Evolutionary conservation across 2,113 vertebrate species (phyloP).

Genomic region (Bettongia penicillata): DNA sequence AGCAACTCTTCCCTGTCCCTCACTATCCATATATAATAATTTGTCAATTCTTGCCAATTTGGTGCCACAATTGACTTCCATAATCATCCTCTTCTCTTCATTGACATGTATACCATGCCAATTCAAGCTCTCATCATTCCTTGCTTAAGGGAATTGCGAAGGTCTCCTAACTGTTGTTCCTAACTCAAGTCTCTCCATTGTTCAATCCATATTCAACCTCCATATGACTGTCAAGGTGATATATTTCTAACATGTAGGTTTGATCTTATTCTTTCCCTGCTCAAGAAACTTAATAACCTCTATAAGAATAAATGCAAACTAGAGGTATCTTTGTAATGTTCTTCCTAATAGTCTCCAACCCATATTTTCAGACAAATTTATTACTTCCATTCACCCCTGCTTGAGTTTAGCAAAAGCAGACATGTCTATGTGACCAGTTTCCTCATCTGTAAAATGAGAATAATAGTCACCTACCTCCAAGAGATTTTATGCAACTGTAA

Average conservation of each 20-base stretch:
- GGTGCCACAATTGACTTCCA: background rate
- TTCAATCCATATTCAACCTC: background rate
- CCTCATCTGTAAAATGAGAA: too few relatives aligned
- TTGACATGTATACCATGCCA: background rate
- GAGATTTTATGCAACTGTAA: too few relatives aligned
- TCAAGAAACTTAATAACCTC: background rate
- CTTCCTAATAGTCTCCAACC: background rate
- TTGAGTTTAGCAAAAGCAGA: too few relatives aligned
- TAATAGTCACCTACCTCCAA: too few relatives aligned
- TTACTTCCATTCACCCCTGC: too few relatives aligned
- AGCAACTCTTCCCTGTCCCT: background rate
- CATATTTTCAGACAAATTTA: background rate
- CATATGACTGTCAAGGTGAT: background rate
- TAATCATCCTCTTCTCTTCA: background rate
- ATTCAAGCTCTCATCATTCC: background rate
- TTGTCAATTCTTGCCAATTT: background rate
- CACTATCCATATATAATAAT: background rate
- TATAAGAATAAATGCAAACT: background rate
- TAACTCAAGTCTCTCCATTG: too few relatives aligned
- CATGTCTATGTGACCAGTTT: too few relatives aligned
- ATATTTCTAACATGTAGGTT: background rate
- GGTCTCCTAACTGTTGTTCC: background rate
- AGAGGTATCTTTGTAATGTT: background rate
- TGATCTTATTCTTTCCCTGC: background rate
- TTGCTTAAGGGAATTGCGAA: background rate